These are phyloP conservation scores for Eudyptes chrysolophus DNA, from an alignment of 2,113 vertebrate genomes.

Conservation along the genomic window DNA sequence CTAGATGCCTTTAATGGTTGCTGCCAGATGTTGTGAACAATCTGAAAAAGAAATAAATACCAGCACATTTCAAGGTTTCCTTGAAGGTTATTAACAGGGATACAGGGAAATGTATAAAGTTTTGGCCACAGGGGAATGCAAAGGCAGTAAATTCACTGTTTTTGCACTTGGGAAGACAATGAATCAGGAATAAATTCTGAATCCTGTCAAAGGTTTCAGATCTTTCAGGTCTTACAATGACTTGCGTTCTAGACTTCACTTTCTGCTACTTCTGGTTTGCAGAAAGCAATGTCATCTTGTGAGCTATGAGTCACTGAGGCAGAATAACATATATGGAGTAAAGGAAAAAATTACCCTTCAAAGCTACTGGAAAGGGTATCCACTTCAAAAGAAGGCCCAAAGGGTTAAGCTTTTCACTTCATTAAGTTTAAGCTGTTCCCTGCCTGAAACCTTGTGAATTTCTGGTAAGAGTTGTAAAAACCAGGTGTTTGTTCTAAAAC, in stretches of 20 bases:
- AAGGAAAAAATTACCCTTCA: conserved; percentile 31
- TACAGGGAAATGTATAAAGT: not conserved
- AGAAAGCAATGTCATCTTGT: not conserved
- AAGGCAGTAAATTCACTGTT: not conserved
- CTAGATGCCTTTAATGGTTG: not conserved
- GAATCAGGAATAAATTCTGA: not conserved
- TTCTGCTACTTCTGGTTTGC: not conserved
- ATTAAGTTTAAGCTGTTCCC: conserved; percentile 62
- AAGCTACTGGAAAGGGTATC: conserved; percentile 21
- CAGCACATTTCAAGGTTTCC: not conserved
- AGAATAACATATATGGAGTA: not conserved
- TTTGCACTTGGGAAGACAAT: not conserved
- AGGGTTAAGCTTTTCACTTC: conserved; percentile 46
- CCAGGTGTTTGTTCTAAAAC: conserved; percentile 75
- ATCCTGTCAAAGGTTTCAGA: not conserved
- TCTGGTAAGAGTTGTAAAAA: conserved; percentile 73
- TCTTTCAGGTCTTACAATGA: not conserved
- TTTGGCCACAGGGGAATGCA: not conserved
- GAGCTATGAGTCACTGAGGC: not conserved
- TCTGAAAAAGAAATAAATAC: not conserved
- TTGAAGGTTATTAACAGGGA: not conserved
- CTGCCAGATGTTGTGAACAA: not conserved
- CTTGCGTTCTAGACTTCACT: not conserved
- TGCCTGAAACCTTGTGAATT: conserved; percentile 57
- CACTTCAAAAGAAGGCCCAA: conserved; percentile 30